phyloP scores from a whole-genome alignment of 2,888 invertebrate species.

The Unio pictorum region DNA sequence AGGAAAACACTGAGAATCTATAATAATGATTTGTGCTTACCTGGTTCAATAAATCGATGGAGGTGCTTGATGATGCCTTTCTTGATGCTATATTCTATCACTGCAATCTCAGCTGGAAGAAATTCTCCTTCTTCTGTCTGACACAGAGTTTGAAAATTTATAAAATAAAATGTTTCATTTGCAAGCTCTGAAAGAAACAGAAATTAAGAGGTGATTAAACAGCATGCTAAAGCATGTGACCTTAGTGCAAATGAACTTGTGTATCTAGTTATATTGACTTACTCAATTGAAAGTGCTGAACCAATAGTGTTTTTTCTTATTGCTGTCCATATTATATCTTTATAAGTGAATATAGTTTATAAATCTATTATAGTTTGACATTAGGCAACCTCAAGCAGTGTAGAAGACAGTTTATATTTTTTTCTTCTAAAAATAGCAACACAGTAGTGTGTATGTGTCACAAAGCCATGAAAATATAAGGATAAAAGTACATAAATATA shows the following conservation, averaged over 20 bases:
- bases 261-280: not conserved
- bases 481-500: no score
- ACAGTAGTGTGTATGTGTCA: no score
- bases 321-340: no score
- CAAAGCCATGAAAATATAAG: no score
- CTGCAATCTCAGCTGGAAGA: conserved; percentile 60
- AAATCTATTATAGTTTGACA: no score
- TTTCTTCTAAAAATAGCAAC: no score
- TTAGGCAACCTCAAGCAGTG: no score
- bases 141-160: conserved; percentile 60
- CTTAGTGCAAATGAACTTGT: not conserved
- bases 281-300: not conserved
- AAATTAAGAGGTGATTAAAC: not conserved
- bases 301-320: no score
- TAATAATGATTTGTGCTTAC: conserved; percentile 20
- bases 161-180: conserved; percentile 52
- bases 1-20: no score
- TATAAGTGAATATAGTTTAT: no score
- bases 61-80: conserved; percentile 57
- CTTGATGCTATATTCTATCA: conserved; percentile 58
- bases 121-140: conserved; percentile 53
- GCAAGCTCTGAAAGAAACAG: conserved; percentile 34
- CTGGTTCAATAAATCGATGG: conserved; percentile 62
- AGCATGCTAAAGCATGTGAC: not conserved
- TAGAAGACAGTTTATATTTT: no score